Evolutionary conservation across 2,113 vertebrate genomes (phyloP).

Genomic region (Trachemys scripta): DNA sequence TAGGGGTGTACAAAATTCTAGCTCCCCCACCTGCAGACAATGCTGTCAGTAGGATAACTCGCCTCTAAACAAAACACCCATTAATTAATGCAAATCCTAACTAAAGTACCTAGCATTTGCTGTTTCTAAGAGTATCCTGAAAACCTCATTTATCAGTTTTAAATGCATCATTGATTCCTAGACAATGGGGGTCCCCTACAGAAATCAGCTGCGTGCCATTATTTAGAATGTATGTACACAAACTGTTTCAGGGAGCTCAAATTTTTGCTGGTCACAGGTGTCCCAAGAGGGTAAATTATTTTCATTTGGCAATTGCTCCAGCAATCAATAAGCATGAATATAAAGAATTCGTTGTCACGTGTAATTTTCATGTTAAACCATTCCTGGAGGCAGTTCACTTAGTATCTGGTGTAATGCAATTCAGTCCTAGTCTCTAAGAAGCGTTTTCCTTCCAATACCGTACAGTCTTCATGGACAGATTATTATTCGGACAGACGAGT

Average conservation of each 20-base stretch:
- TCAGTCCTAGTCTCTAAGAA: neutral
- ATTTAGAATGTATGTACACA: neutral
- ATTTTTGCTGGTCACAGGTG: accelerated
- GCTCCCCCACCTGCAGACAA: neutral
- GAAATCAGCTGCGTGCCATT: accelerated
- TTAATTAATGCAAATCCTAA: neutral
- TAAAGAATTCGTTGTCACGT: accelerated
- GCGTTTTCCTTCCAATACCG: neutral
- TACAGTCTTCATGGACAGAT: neutral
- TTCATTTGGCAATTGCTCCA: accelerated
- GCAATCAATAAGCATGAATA: accelerated
- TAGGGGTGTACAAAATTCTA: neutral
- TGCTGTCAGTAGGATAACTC: neutral
- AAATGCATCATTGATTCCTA: neutral
- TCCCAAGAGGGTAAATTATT: neutral
- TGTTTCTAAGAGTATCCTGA: neutral
- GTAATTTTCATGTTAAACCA: accelerated
- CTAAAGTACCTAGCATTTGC: neutral
- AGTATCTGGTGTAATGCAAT: neutral
- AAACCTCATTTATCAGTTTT: accelerated
- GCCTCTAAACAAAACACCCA: too few relatives aligned
- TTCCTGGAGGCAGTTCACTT: accelerated
- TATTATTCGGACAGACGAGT: neutral
- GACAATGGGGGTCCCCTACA: neutral
- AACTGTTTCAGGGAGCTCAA: too few relatives aligned